Evolutionary conservation across 2,797 vertebrate genomes (phyloP).

Genomic region (Siniperca undulata): DNA sequence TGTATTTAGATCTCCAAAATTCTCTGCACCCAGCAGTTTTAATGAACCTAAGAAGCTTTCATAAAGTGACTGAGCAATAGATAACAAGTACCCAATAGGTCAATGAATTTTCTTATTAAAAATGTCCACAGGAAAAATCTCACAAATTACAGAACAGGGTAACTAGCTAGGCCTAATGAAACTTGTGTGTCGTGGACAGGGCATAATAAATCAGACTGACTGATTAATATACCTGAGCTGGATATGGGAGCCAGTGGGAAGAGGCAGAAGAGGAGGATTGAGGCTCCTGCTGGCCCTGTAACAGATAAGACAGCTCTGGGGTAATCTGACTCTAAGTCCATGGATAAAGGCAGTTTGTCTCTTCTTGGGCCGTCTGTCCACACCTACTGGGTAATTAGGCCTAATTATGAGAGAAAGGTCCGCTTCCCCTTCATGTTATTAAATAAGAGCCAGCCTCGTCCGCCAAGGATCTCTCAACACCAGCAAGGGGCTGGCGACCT

Average conservation of each 20-base stretch:
- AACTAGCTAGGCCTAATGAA: constrained; percentile 65
- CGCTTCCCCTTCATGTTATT: constrained; percentile 99
- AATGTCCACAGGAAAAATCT: constrained; percentile 35
- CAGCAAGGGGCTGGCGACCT: constrained; percentile 93
- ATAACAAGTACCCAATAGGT: constrained; percentile 42
- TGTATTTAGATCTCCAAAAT: constrained; percentile 6
- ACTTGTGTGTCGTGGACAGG: constrained; percentile 46
- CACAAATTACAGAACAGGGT: constrained; percentile 25
- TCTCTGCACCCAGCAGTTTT: constrained; percentile 31
- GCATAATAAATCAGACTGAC: constrained; percentile 77
- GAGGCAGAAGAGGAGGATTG: constrained; percentile 90
- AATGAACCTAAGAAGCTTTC: constrained; percentile 44
- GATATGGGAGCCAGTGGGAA: constrained; percentile 88
- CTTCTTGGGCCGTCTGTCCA: constrained; percentile 98
- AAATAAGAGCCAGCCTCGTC: constrained; percentile 97
- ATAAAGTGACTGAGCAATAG: constrained; percentile 48
- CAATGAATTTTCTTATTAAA: constrained; percentile 51
- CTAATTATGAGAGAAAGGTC: constrained; percentile 99
- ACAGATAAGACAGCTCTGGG: constrained; percentile 95
- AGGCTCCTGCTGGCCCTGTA: constrained; percentile 93
- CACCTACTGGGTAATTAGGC: constrained; percentile 99
- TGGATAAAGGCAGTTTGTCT: constrained; percentile 99
- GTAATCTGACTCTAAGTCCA: constrained; percentile 99
- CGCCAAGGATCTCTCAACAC: constrained; percentile 97
- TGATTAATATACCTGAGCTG: constrained; percentile 88